Base-by-base conservation (phyloP, 2,888 invertebrate genomes). In the Drosophila paramelanica region DNA sequence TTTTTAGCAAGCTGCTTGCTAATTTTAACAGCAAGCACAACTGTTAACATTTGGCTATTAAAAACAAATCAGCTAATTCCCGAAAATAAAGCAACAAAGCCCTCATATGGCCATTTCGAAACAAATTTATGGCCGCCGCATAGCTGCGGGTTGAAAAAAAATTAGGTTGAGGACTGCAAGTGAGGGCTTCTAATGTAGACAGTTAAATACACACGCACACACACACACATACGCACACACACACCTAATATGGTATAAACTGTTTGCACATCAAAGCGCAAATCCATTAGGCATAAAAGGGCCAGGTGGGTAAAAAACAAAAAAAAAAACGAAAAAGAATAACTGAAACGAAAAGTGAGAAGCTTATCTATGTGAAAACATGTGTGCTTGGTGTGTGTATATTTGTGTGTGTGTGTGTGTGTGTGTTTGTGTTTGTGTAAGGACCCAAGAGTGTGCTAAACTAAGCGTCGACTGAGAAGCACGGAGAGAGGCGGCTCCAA, bases 241-340 rank as follows among this genome's bases (percentile, higher is more conserved):
- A 33, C 1, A 23, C 20, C 46, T 74, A 59, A 73, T 73, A 74
- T 39, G 77, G 66, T 52, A 67, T 72, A 70, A 60, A 64, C 75
- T 75, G 75, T 75, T 79, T 73, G 86, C 82, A 81, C 80, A 82
- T 80, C 85, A 82, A 82, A 80, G 85, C 82, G 71, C 85, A 82
- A 80, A 85, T 85, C 85, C 82, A 85, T 82, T 82, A 82, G 59
- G 82, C 80, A 80, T 79, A 77, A 82, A 71, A 65, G 64, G 67
- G 56, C 66, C 43, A 60, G 59, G 49, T 36, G 45, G 57, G 53
- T 47, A 38, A 47, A 41, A 27, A 36, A 41, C 11, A 6, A 36
- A 36, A 36, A 13, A 2, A 27, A 4, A 27, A 27, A 31, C 31
- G 8, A 1, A 31, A 36, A 13, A 36, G 33, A 31, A 43, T 49